Evolutionary conservation across 1,140 invertebrate genomes (phyloP), one percentile per base, ranked within the genome.

Genomic region (Heliconius melpomene): DNA sequence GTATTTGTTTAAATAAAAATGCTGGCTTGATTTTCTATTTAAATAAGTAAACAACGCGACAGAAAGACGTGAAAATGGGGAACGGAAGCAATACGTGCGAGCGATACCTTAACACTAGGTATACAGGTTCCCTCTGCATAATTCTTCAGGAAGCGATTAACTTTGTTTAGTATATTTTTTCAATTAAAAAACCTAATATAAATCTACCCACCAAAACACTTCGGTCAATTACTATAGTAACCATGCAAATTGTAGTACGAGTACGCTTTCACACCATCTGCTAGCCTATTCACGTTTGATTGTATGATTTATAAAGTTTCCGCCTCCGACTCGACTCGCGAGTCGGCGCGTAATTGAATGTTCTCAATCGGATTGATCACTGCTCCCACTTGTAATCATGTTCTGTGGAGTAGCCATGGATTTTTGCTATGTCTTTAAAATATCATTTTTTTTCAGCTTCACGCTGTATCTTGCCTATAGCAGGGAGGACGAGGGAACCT

Each of bases 301-400:
- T 77, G 66, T 77, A 60, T 66, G 74, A 50, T 75, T n/a, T 36
- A 57, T 36, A 38, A 75, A 60, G 75, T 77, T 71, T 77, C 74
- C 36, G 74, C 32, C 57, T 66, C 36, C 50, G 50, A 52, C 16
- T 52, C 50, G 50, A 52, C 16, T 52, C 40, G 74, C 74, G 36
- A 66, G 60, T 54, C 20, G 54, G 36, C 40, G 40, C 38, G 60
- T 77, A 70, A 77, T 70, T 70, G 57, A 71, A 77, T 77, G 46
- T 46, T 77, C 75, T 77, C 60, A 71, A 77, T 77, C 75, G 60
- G 20, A 77, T 77, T 77, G 75, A 77, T 71, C 26, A 26, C 18
- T 7, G 60, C 60, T 46, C 57, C 75, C 60, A 77, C 75, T 77
- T 77, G 75, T 38, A 54, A 70, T 38, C 54, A 40, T 66, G 60